A percentile compares a stretch with the other conserved stretches of the same genome.
Evolutionary conservation across 2,797 vertebrate species (phyloP).

Genomic region (Buceros bicornis): DNA sequence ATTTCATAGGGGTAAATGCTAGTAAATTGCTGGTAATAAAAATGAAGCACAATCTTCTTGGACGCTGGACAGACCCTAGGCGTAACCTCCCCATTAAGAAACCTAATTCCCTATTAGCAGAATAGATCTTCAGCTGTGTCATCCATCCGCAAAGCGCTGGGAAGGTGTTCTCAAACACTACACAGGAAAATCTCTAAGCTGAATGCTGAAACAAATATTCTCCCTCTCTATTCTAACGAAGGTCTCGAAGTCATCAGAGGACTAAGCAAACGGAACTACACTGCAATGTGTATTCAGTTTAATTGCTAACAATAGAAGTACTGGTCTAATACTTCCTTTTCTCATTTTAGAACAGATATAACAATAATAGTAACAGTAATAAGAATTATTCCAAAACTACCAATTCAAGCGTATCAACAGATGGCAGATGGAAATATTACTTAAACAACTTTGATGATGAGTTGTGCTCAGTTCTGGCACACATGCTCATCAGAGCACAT

Average conservation of each 20-base stretch:
- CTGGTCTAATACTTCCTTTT: background rate
- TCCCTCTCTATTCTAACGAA: background rate
- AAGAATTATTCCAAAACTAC: background rate
- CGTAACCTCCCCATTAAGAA: background rate
- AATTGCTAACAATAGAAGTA: background rate
- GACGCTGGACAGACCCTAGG: background rate
- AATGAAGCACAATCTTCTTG: background rate
- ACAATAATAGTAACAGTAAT: background rate
- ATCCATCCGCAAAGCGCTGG: background rate
- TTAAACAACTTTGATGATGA: background rate
- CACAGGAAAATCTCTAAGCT: background rate
- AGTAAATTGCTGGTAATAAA: background rate
- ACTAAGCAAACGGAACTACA: background rate
- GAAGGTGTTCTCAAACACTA: background rate
- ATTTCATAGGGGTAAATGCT: background rate
- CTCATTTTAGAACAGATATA: background rate
- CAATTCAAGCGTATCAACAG: background rate
- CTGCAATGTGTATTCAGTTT: background rate
- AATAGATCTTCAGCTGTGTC: background rate
- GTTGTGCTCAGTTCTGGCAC: background rate
- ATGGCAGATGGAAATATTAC: background rate
- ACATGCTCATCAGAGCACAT: background rate
- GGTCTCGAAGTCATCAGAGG: background rate
- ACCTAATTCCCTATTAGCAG: background rate
- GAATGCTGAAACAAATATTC: background rate